Base-by-base conservation (phyloP, 92 coral and sea anemone genomes). In the Muricea muricata region DNA sequence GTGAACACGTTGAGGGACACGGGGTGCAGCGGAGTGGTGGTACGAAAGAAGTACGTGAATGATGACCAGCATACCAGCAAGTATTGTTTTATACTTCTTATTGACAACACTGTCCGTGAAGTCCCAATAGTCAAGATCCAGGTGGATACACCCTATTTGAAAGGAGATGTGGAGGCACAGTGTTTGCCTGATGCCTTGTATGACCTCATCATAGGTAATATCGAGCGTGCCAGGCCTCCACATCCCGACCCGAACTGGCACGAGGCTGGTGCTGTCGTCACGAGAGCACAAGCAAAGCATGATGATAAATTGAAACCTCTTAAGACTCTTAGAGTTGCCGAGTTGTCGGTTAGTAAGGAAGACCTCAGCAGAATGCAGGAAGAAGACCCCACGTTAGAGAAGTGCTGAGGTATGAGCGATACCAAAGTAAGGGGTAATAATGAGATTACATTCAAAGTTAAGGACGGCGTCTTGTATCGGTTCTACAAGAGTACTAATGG, bases 381-480 rank as follows among this genome's bases (percentile, higher is more conserved):
- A 3, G 41, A 81, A 7, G 85, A 81, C 67, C 61, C 72, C 54
- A 80, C 90, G 12, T 56, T 86, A 68, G 23, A 81, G 39, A 90
- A 86, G 58, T 86, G 73, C 15, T 55, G 90, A 73, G 17, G 68
- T 10, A 46, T 23, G 54, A 25, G 20, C 1, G 88, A 90, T 6
- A 39, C 24, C 0, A 30, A 52, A 30, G n/a, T 4, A 48, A 55
- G 55, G 68, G 81, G 47, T 6, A 47, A 28, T 18, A 45, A 52
- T 2, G 67, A 76, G 26, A 31, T 55, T 30, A 9, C 24, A 15
- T 76, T 76, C 14, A 39, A 76, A 35, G 26, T 6, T 2, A 52
- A 55, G 33, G 81, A 32, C 4, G 81, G 68, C 20, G 60, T 76
- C 34, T 35, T 76, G 41, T 85, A 65, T 45, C 70, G 78, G 33